Conservation (phyloP, 2,797 vertebrate species). For the Myotis vivesi region DNA sequence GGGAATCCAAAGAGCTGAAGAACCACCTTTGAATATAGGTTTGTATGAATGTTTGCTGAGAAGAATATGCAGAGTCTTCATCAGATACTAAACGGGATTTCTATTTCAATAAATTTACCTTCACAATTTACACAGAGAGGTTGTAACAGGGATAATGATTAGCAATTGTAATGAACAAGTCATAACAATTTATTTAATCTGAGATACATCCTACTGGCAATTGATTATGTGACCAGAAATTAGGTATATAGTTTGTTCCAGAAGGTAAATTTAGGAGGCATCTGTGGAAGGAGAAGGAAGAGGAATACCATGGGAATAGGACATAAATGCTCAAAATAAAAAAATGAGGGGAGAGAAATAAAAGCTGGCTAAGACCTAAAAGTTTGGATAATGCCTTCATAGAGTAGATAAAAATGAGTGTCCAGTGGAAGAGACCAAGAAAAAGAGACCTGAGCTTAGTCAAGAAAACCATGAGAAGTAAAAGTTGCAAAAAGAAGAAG, state of each 20-base stretch:
- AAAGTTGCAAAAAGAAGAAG: not conserved
- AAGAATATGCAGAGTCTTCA: constrained; percentile 20
- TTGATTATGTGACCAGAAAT: not conserved
- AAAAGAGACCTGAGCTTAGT: not conserved
- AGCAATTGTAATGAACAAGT: not conserved
- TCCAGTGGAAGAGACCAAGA: not conserved
- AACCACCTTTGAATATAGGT: not conserved
- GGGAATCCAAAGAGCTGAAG: not conserved
- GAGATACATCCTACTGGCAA: not conserved
- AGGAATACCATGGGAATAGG: not conserved
- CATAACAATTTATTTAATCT: not conserved
- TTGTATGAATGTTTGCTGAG: not conserved
- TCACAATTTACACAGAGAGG: not conserved
- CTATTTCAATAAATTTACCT: not conserved
- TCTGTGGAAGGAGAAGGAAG: not conserved
- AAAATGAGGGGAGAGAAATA: not conserved
- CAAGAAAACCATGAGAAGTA: not conserved
- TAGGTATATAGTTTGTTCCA: not conserved
- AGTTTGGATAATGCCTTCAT: not conserved
- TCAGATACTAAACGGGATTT: not conserved
- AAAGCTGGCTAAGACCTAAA: not conserved
- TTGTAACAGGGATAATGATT: not conserved
- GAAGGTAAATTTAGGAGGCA: constrained; percentile 8
- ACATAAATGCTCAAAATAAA: not conserved
- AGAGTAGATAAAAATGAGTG: not conserved